Base-by-base conservation (phyloP, 2,888 invertebrate genomes). In the Acleris cristana region DNA sequence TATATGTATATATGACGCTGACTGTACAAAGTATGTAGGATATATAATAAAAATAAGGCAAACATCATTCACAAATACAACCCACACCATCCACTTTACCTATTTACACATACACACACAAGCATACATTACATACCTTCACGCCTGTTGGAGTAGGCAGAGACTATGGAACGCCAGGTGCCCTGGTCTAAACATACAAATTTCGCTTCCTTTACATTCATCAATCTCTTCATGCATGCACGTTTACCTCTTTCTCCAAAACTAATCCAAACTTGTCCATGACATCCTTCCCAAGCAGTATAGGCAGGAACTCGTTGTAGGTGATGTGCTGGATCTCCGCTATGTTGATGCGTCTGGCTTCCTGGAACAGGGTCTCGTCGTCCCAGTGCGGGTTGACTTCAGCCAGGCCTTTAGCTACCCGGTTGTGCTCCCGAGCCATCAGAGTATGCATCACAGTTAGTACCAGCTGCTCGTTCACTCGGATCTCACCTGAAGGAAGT, bases 351-450 rank as follows among this genome's bases (percentile, higher is more conserved):
- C 97, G 94, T 72, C 98, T 94, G 0, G 97, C 92, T 90, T 98
- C 98, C 90, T 98, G 98, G 93, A 96, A 98, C 0, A 98, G 87
- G 0, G 96, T 98, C 88, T 98, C 98, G 79, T 98, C 98, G 79
- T 98, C 97, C 98, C 98, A 98, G 83, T 97, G 97, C 0, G 97
- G 97, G 89, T 98, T 98, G 6, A 98, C 94, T 59, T 94, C 94
- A 0, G 95, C 94, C 49, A 99, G 87, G 7, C 92, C 95, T 61
- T 94, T 94, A 0, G 98, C 98, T 0, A 97, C 88, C 69, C 97
- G 94, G 88, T 99, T 99, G 86, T 99, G 98, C 82, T 98, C 97
- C 68, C 98, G 93, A 0, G 98, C 97, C 96, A 97, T 95, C 45
- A 98, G 86, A 0, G 98, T 98, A 83, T 98, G 98, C 97, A 98